These are phyloP conservation scores for Paracanthobrama guichenoti DNA, from an alignment of 2,113 vertebrate genomes.

Conservation along the genomic window DNA sequence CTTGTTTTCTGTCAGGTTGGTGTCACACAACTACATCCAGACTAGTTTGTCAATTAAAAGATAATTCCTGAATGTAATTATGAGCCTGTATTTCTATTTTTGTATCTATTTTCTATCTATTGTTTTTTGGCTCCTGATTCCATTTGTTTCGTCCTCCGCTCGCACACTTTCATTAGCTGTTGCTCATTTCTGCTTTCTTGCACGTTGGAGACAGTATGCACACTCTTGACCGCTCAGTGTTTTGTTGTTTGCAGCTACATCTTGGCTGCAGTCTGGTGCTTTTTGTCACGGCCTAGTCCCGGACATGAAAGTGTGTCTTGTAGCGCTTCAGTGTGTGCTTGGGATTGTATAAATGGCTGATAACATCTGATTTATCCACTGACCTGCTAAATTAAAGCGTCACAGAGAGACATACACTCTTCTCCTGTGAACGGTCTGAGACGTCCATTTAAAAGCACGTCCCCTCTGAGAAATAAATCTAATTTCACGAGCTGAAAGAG, in stretches of 20 bases:
- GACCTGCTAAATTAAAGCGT: slow-evolving; percentile 15
- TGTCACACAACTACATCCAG: too few relatives aligned
- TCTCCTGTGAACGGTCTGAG: neutral
- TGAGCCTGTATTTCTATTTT: too few relatives aligned
- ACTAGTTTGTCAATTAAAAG: too few relatives aligned
- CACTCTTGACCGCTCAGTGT: neutral
- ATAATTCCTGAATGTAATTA: too few relatives aligned
- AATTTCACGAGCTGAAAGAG: slow-evolving; percentile 24
- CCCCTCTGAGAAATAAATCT: slow-evolving; percentile 23
- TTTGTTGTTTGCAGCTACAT: neutral
- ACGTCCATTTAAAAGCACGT: neutral
- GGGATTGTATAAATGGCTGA: neutral
- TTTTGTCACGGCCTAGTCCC: neutral
- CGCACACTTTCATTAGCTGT: neutral
- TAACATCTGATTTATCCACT: neutral
- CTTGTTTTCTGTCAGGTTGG: neutral
- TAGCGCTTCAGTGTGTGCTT: neutral
- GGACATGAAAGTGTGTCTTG: neutral
- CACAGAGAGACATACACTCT: neutral
- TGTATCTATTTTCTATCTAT: too few relatives aligned
- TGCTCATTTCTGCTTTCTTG: neutral
- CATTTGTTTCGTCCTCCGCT: neutral
- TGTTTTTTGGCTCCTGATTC: neutral
- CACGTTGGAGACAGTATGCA: neutral
- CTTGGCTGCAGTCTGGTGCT: neutral